phyloP scores from a whole-genome alignment of 1,140 invertebrate genomes.

The Charaxes varanes region DNA sequence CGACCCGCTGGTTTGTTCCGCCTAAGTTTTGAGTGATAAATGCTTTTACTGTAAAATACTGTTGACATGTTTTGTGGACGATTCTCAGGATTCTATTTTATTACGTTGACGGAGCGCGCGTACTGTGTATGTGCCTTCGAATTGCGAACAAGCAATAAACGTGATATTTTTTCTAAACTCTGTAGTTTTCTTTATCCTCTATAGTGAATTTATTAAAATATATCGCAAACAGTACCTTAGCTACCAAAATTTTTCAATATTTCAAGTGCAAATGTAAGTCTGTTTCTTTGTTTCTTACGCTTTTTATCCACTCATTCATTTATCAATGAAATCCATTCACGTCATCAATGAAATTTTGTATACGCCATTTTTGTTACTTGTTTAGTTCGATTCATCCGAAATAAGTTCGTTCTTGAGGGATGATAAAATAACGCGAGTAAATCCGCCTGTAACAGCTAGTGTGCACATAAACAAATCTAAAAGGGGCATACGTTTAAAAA shows the following conservation, averaged over 20 bases:
- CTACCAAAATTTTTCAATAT: too few relatives aligned
- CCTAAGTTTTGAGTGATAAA: conserved; percentile 48
- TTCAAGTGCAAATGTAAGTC: too few relatives aligned
- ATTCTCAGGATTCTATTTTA: conserved; percentile 37
- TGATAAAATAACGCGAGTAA: too few relatives aligned
- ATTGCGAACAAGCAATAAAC: conserved; percentile 69
- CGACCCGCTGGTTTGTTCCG: conserved; percentile 59
- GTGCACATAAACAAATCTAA: not conserved
- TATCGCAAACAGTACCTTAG: too few relatives aligned
- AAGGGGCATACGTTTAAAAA: not conserved
- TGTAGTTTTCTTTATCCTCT: conserved; percentile 39
- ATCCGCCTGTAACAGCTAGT: too few relatives aligned
- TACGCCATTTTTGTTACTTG: conserved; percentile 6
- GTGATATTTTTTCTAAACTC: conserved; percentile 56
- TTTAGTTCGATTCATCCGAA: too few relatives aligned
- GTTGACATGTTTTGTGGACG: conserved; percentile 37
- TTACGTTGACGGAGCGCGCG: conserved; percentile 71
- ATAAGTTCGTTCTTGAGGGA: too few relatives aligned
- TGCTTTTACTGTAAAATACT: conserved; percentile 43
- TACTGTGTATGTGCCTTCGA: conserved; percentile 70
- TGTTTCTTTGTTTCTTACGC: too few relatives aligned
- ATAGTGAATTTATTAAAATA: not conserved
- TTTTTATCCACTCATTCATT: too few relatives aligned
- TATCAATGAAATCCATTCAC: too few relatives aligned
- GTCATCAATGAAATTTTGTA: too few relatives aligned